Evolutionary conservation across 1,140 invertebrate genomes (phyloP), one percentile per base, ranked within the genome.

Genomic region (Samia ricini): DNA sequence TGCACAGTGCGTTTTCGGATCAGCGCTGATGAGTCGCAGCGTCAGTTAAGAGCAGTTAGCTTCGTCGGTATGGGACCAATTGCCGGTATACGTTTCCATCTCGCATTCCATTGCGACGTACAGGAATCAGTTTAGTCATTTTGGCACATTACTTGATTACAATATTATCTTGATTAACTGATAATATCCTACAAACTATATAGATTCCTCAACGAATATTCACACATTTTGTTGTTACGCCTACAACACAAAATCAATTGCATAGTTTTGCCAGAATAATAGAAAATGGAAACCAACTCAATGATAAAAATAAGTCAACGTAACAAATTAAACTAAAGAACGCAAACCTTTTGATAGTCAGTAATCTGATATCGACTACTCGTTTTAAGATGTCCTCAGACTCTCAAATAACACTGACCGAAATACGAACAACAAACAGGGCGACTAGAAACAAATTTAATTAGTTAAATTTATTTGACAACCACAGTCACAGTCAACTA

Each of bases 401-500:
- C 15, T 42, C 33, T 42, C 33, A 42, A 42, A 42, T 42, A 42
- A 15, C 33, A 42, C 8, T 15, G 4, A 42, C 33, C 33, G 12
- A 42, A 42, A 42, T 42, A 42, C 33, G 10, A 15, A 42, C 26
- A 3, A 42, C 33, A 10, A 15, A 42, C 26, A 3, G 26, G 3
- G 3, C 26, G 26, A 26, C 26, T 26, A 8, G 26, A 56, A 56
- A 56, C 55, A 20, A 61, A 63, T 57, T 74, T 74, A 76, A 76
- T 76, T 76, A 74, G 62, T 67, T 49, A 55, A 68, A 80, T 77
- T 76, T 76, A 74, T 74, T 68, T 55, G 71, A 72, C 75, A 68
- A 74, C 67, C 71, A 61, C 61, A 64, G 60, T 57, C 51, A 33
- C 50, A 61, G 33, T 73, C 66, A 60, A 76, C 66, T 72, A 79